phyloP scores from a whole-genome alignment of 2,113 vertebrate genomes.

The Sardina pilchardus region DNA sequence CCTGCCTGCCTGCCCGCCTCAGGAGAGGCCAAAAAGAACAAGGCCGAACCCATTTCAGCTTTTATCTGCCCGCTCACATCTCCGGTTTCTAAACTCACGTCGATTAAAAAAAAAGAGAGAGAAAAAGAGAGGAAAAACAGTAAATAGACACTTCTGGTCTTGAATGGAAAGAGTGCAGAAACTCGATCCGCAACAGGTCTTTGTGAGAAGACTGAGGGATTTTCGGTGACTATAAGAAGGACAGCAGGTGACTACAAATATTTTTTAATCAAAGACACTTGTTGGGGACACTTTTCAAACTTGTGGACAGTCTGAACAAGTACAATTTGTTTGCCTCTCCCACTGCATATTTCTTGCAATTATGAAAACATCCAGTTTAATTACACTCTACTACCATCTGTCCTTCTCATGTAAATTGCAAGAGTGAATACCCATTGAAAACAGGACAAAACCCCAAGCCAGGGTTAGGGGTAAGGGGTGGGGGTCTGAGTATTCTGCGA shows the following conservation, averaged over 20 bases:
- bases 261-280: not conserved
- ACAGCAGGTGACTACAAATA: not conserved
- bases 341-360: slow-evolving; percentile 56
- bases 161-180: slow-evolving; percentile 9
- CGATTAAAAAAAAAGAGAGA: not conserved
- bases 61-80: slow-evolving; percentile 5
- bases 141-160: slow-evolving; percentile 59
- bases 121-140: slow-evolving; percentile 11
- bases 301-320: not conserved
- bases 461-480: slow-evolving; percentile 37
- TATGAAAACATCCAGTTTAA: slow-evolving; percentile 72
- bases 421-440: slow-evolving; percentile 66
- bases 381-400: slow-evolving; percentile 82
- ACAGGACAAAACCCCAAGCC: slow-evolving; percentile 73
- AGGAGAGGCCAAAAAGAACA: slow-evolving; percentile 61
- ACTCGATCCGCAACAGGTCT: slow-evolving; percentile 13
- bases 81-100: not conserved
- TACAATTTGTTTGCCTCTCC: slow-evolving; percentile 27
- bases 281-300: not conserved
- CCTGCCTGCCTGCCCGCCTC: slow-evolving; percentile 55
- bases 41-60: slow-evolving; percentile 7
- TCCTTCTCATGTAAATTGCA: slow-evolving; percentile 74
- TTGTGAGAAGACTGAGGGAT: slow-evolving; percentile 5
- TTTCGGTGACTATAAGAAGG: not conserved
- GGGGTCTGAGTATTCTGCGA: slow-evolving; percentile 86